phyloP scores from a whole-genome alignment of 2,113 vertebrate genomes.

The Picathartes gymnocephalus region DNA sequence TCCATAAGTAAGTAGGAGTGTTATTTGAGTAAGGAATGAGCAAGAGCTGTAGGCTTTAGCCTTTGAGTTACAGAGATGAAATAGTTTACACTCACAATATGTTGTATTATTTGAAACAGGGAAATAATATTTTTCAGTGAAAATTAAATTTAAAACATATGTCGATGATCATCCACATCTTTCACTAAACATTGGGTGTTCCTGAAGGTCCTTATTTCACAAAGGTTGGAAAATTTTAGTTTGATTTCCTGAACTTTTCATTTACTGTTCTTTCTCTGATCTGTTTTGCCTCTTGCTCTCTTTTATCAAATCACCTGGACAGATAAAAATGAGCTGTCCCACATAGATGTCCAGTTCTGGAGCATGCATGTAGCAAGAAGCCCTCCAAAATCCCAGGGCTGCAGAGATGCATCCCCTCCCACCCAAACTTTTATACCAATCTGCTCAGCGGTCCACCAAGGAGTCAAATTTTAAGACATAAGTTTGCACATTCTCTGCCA shows the following conservation, averaged over 20 bases:
- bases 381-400: background rate
- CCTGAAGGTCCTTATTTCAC: background rate
- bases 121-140: conserved; percentile 10
- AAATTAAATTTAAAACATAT: conserved; percentile 40
- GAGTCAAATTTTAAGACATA: background rate
- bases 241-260: background rate
- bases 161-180: background rate
- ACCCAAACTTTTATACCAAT: background rate
- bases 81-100: conserved; percentile 24
- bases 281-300: background rate
- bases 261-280: background rate
- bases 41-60: conserved; percentile 26
- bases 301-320: background rate
- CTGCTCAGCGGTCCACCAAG: background rate
- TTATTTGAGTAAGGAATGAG: conserved; percentile 23
- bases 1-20: conserved; percentile 20
- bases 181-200: background rate
- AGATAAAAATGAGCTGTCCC: background rate
- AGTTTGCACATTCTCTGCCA: background rate
- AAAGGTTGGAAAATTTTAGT: background rate
- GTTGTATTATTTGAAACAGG: conserved; percentile 21
- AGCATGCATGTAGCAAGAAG: background rate
- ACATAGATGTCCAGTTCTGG: background rate
- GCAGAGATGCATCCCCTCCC: background rate
- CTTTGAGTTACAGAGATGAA: background rate